A percentile compares a stretch with the other conserved stretches of the same genome.
Conservation (phyloP, 2,797 vertebrate species). For the Monodelphis domestica region DNA sequence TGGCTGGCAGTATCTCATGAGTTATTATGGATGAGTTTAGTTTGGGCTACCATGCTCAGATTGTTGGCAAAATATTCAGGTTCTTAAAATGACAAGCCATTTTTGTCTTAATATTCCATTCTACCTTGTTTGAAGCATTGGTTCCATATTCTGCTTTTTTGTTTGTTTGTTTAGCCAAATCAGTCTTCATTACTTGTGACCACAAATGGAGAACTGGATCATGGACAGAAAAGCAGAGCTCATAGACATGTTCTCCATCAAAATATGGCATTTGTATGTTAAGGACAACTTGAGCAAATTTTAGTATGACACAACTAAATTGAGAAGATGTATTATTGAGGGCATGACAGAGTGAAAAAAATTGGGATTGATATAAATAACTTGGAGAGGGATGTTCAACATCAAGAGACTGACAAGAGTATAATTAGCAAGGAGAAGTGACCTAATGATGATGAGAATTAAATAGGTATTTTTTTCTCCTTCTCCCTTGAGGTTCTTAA, state of each 20-base stretch:
- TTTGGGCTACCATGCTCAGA: not conserved
- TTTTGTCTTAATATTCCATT: not conserved
- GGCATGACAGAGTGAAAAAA: not conserved
- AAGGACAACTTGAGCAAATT: not conserved
- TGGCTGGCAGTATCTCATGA: not conserved
- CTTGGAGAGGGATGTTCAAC: not conserved
- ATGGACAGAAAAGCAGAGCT: not conserved
- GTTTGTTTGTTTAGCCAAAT: not conserved
- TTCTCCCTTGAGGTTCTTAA: not conserved
- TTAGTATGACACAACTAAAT: not conserved
- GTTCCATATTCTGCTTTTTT: not conserved
- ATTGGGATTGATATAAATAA: not conserved
- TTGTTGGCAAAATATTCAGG: not conserved
- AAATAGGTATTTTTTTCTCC: not conserved
- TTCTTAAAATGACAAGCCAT: not conserved
- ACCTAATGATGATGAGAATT: not conserved
- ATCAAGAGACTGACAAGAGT: not conserved
- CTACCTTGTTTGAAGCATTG: not conserved
- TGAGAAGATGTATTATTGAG: not conserved
- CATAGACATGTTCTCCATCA: not conserved
- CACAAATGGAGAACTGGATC: not conserved
- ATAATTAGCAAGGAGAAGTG: not conserved
- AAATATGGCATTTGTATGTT: not conserved
- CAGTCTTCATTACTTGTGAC: not conserved
- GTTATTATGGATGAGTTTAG: not conserved